Base-by-base conservation (phyloP, 2,797 vertebrate species). In the Todus mexicanus region DNA sequence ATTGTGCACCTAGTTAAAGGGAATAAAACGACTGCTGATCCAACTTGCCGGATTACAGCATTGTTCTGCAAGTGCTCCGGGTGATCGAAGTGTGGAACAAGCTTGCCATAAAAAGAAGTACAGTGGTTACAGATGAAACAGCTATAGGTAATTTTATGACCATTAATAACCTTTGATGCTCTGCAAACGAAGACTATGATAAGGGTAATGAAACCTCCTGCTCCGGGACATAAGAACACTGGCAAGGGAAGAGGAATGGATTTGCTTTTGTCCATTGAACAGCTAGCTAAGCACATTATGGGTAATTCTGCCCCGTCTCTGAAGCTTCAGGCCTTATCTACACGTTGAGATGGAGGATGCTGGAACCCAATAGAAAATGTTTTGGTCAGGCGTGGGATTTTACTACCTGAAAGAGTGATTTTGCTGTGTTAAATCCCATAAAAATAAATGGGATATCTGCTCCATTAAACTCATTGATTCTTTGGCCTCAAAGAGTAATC, bases 121-220 rank as follows among this genome's bases (percentile, higher is more conserved):
- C 77, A 70, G 47, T 63, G 70, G 60, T 65, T 86, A 83, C 47
- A 84, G 85, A 53, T 89, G 94, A 84, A 92, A 57, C 29, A 5
- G 84, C 57, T 63, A 31, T 37, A 40, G 61, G 84, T 73, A 33
- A 91, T 94, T 95, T 94, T 91, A 92, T 92, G 77, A 63, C 51
- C 81, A 77, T 86, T 91, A 89, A 94, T 89, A 92, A 86, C 70
- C 87, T 91, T 74, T 66, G 92, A 77, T 88, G 74, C 66, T 74
- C 65, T 57, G 70, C 84, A 94, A 89, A 90, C 61, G 75, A 26
- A 73, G 65, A 12, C 70, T 73, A 7, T 53, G 84, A 91, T 95
- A 73, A 91, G 81, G 87, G 70, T 73, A 89, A 95, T 92, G 84
- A 94, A 95, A 84, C 47, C 90, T 89, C 87, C 43, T 74, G 92